Evolutionary conservation across 2,113 vertebrate species (phyloP).

Genomic region (Antennarius striatus): DNA sequence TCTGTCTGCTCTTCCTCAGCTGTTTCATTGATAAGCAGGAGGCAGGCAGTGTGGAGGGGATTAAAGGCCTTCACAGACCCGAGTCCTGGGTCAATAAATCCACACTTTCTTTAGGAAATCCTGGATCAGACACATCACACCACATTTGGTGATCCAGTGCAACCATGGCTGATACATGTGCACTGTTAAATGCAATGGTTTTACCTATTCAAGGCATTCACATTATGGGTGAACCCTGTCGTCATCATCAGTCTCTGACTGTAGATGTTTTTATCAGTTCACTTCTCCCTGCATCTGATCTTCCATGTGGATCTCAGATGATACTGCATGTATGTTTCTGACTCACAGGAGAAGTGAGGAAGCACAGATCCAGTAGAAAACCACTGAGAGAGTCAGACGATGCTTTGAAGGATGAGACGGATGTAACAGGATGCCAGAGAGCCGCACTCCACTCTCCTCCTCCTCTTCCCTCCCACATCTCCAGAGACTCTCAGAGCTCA

Average conservation of each 20-base stretch:
- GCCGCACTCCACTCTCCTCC: constrained; percentile 26
- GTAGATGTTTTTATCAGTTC: not conserved
- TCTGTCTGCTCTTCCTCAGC: constrained; percentile 51
- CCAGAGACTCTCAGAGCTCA: constrained; percentile 53
- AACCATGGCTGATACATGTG: constrained; percentile 29
- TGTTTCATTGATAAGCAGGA: constrained; percentile 71
- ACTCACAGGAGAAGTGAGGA: constrained; percentile 7
- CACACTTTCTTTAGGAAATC: constrained; percentile 67
- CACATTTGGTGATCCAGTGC: constrained; percentile 50
- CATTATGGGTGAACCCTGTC: constrained; percentile 26
- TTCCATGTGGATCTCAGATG: constrained; percentile 9
- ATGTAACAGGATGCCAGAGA: constrained; percentile 54
- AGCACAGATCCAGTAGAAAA: constrained; percentile 27
- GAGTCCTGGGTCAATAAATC: constrained; percentile 55
- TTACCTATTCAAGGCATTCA: constrained; percentile 22
- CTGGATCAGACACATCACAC: constrained; percentile 56
- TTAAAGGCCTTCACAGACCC: constrained; percentile 64
- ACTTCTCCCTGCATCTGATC: constrained; percentile 16
- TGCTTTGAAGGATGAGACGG: constrained; percentile 42
- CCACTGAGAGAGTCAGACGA: constrained; percentile 15
- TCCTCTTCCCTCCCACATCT: constrained; percentile 38
- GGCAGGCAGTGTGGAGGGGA: constrained; percentile 60
- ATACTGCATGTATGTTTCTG: constrained; percentile 6
- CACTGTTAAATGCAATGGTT: constrained; percentile 24
- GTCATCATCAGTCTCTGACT: constrained; percentile 37